Evolutionary conservation across 1,140 invertebrate species (phyloP).

Genomic region (Leptinotarsa undecemlineata): DNA sequence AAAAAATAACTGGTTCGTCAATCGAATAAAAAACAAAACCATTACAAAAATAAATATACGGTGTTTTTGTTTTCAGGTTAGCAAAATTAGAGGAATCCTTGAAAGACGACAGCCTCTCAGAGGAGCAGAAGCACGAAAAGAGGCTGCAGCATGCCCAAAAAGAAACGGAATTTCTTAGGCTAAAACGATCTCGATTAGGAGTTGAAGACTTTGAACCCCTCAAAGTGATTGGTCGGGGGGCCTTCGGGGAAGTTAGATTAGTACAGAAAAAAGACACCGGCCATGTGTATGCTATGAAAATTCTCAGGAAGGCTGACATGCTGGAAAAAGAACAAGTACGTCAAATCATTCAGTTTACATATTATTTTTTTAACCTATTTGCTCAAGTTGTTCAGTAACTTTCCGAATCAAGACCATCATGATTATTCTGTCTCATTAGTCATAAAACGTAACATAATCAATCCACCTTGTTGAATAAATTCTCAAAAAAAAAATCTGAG

Average conservation of each 20-base stretch:
- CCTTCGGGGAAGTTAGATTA: constrained; percentile 97
- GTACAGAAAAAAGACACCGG: constrained; percentile 99
- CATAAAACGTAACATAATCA: too few species aligned
- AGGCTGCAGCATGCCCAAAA: constrained; percentile 94
- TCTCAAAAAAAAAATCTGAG: too few species aligned
- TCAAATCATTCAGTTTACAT: neutral
- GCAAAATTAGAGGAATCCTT: constrained; percentile 92
- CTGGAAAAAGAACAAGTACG: constrained; percentile 92
- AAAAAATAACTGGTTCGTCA: neutral
- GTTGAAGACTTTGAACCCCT: constrained; percentile 98
- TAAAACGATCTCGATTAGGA: constrained; percentile 93
- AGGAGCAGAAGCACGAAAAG: constrained; percentile 84
- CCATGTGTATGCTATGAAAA: constrained; percentile 99
- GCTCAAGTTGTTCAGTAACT: too few species aligned
- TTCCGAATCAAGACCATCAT: too few species aligned
- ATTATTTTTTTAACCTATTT: too few species aligned
- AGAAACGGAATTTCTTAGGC: constrained; percentile 95
- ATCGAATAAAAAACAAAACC: neutral
- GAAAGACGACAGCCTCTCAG: constrained; percentile 87
- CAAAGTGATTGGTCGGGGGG: constrained; percentile 96
- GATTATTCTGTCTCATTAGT: too few species aligned
- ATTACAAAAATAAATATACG: neutral
- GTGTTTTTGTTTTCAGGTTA: constrained; percentile 63
- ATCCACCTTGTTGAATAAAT: too few species aligned
- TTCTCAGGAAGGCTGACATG: constrained; percentile 98